Conservation (phyloP, 2,113 vertebrate genomes). For the Xiphophorus maculatus region DNA sequence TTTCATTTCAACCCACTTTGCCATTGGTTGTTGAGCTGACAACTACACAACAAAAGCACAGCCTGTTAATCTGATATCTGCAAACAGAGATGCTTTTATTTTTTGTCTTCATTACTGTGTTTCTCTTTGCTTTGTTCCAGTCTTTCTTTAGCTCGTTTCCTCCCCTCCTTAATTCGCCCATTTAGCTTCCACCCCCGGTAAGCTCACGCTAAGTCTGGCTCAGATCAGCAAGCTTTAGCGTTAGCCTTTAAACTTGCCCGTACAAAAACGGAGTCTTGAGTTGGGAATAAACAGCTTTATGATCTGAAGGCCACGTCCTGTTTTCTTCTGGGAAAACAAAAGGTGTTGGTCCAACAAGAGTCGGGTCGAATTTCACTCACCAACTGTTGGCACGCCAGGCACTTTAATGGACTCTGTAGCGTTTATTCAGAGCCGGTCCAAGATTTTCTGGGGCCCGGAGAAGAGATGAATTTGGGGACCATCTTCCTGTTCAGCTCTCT, state of each 20-base stretch:
- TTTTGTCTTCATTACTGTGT: not conserved
- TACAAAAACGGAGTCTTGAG: conserved; percentile 12
- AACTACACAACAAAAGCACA: not conserved
- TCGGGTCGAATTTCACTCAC: not conserved
- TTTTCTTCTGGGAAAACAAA: conserved; percentile 5
- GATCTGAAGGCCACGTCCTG: conserved; percentile 16
- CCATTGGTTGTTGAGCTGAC: not conserved
- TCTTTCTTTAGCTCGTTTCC: conserved; percentile 4
- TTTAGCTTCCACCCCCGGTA: conserved; percentile 20
- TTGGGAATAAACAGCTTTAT: not conserved
- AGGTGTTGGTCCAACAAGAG: not conserved
- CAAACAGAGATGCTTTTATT: not conserved
- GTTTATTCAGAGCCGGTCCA: too few relatives aligned
- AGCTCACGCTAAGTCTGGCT: conserved; percentile 32
- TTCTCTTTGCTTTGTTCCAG: not conserved
- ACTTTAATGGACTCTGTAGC: not conserved
- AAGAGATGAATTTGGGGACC: not conserved
- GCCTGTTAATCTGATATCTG: not conserved
- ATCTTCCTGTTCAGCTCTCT: not conserved
- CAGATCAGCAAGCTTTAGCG: conserved; percentile 28
- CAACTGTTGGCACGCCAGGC: not conserved
- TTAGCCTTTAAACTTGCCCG: conserved; percentile 32
- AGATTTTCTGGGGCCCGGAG: not conserved
- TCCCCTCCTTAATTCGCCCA: conserved; percentile 7
- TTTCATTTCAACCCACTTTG: conserved; percentile 7